A percentile compares a stretch with the other conserved stretches of the same genome.
Conservation (phyloP, 2,113 vertebrate species). For the Candoia aspera region DNA sequence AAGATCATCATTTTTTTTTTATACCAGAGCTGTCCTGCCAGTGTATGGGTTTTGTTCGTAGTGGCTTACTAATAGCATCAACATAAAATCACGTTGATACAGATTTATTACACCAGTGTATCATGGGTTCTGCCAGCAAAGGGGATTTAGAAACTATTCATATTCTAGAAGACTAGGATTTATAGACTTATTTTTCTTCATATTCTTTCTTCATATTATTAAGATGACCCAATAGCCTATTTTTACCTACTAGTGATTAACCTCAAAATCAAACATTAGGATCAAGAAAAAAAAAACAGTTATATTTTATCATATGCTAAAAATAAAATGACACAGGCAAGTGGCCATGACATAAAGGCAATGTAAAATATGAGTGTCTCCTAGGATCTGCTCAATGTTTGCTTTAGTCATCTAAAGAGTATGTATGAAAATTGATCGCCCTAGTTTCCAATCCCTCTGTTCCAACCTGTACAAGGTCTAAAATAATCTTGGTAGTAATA, state of each 20-base stretch:
- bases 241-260: not conserved
- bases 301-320: not conserved
- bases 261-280: not conserved
- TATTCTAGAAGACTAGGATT: not conserved
- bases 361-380: not conserved
- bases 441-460: not conserved
- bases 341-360: not conserved
- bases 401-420: not conserved
- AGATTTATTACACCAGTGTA: not conserved
- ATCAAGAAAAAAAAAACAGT: not conserved
- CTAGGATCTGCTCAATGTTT: not conserved
- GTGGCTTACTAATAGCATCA: too few species aligned
- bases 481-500: not conserved
- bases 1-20: not conserved
- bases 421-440: not conserved
- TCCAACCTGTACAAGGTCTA: not conserved
- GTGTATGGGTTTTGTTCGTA: not conserved
- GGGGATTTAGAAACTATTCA: not conserved
- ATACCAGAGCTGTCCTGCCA: not conserved
- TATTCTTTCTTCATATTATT: not conserved
- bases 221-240: not conserved
- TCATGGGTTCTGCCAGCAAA: not conserved
- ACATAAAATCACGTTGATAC: not conserved
- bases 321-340: slow-evolving; percentile 6
- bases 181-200: not conserved